These are phyloP conservation scores for Puntigrus tetrazona DNA, from an alignment of 2,113 vertebrate species.

Conservation along the genomic window DNA sequence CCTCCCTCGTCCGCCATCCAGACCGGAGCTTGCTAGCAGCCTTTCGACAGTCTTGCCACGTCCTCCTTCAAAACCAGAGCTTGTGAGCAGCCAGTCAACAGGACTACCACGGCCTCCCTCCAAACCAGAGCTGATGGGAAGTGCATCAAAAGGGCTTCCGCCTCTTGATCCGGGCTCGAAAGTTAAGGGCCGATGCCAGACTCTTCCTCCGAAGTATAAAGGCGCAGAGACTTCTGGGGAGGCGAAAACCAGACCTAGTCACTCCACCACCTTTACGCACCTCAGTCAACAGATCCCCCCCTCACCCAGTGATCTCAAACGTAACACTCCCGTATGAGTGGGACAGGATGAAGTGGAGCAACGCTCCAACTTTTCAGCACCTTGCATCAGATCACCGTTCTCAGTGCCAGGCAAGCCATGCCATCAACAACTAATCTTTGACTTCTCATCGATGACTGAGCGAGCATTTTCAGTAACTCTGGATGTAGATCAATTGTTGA, in stretches of 20 bases:
- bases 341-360: slow-evolving; percentile 22
- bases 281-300: slow-evolving; percentile 65
- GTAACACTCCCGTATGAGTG: slow-evolving; percentile 64
- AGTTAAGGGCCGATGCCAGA: slow-evolving; percentile 70
- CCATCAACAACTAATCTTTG: neutral
- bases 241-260: slow-evolving; percentile 63
- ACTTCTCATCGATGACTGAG: neutral
- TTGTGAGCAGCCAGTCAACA: slow-evolving; percentile 10
- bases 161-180: slow-evolving; percentile 64
- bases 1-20: slow-evolving; percentile 23
- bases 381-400: slow-evolving; percentile 37
- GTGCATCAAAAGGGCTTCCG: slow-evolving; percentile 67
- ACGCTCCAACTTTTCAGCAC: slow-evolving; percentile 48
- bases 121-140: slow-evolving; percentile 64
- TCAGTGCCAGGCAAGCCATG: slow-evolving; percentile 41
- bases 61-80: slow-evolving; percentile 44
- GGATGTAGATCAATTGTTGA: neutral
- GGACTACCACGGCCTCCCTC: slow-evolving; percentile 56
- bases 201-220: slow-evolving; percentile 70
- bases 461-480: neutral
- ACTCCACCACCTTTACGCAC: slow-evolving; percentile 73
- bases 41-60: slow-evolving; percentile 41
- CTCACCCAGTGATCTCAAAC: slow-evolving; percentile 70
- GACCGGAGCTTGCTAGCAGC: slow-evolving; percentile 25
- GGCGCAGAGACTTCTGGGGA: slow-evolving; percentile 55